Evolutionary conservation across 2,113 vertebrate genomes (phyloP), one percentile per base, ranked within the genome.

Genomic region (Poeciliopsis occidentalis): DNA sequence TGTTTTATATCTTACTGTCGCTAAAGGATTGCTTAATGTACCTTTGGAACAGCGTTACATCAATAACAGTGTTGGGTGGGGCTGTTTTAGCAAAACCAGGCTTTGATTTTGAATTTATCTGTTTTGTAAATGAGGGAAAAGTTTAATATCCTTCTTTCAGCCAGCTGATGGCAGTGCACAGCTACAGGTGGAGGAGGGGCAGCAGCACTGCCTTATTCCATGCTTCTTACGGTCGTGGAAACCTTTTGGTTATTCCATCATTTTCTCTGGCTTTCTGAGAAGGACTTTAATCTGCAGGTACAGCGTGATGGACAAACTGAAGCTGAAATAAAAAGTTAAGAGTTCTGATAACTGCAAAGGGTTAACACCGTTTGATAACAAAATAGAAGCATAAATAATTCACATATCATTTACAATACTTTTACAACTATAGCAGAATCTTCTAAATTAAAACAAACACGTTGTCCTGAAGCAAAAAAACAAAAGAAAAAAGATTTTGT

Each of bases 401-500:
- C 61, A 83, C 37, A 72, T 30, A 29, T 31, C 41, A 66, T 68
- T 68, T 72, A 75, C 64, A 73, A 39, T n/a, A 61, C 69, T 44
- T 47, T 73, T n/a, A 78, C 39, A 84, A 37, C 67, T 70, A 82
- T n/a, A 84, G 44, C 67, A 76, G 64, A 65, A 67, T 32, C 15
- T 3, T 72, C 51, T 13, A 1, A 75, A 12, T 4, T 15, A 32
- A 37, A 37, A 72, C 69, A 85, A 74, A 83, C 26, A 54, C 73
- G 64, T 37, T 32, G 60, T 69, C 68, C 44, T 60, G 12, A 75
- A 51, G 71, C 57, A 71, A 60, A 10, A 37, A 29, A 3, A 11
- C 44, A 57, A 57, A 7, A 63, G 30, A 63, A 30, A 54, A 62
- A 44, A 70, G 27, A 67, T 15, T 84, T 84, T 80, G 80, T 86